Evolutionary conservation across 2,113 vertebrate species (phyloP), one percentile per base, ranked within the genome.

Genomic region (Serinus canaria): DNA sequence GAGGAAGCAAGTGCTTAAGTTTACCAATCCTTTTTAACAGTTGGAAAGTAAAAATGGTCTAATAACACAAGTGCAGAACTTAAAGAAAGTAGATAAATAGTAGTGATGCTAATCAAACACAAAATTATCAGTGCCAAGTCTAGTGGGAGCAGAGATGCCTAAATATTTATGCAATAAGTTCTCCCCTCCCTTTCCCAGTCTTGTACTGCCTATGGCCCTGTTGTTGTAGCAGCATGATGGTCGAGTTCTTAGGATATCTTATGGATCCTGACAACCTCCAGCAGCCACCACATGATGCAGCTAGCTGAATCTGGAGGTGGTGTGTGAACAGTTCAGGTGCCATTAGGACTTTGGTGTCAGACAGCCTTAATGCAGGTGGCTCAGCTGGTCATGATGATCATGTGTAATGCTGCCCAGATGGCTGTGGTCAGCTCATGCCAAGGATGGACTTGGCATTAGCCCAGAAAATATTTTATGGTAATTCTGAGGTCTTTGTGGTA

Each of bases 341-440:
- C 27, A 25, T 89, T 46, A 80, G 25, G 39, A 76, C 62, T 93
- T 84, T 4, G 7, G 70, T 77, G 83, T 86, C 55, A 58, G 85
- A 53, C 83, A 73, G 10, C 55, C 23, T 28, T 77, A 73, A 87
- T 83, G 86, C 52, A 62, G 37, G 68, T 90, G 90, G 80, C 90
- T 93, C 64, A 92, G 68, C 83, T 83, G 88, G 67, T 88, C 56
- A 5, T 1, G 5, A 28, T 67, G 49, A 30, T 88, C n/a, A 17
- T 22, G 15, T 62, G 15, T 68, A 87, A 73, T 74, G 53, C 62
- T 79, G 56, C 59, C 86, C 94, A 90, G 83, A 88, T 88, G 83
- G 82, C 75, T 89, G 52, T 50, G 86, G 94, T 88, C 83, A 95
- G 63, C 63, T 88, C 15, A 21, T 88, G 92, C 92, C 92, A 86